Percentiles rank a stretch among this genome's conserved stretches.
These are phyloP conservation scores for Caenorhabditis sp. DNA, from an alignment of 2,888 invertebrate genomes.

Conservation along the genomic window DNA sequence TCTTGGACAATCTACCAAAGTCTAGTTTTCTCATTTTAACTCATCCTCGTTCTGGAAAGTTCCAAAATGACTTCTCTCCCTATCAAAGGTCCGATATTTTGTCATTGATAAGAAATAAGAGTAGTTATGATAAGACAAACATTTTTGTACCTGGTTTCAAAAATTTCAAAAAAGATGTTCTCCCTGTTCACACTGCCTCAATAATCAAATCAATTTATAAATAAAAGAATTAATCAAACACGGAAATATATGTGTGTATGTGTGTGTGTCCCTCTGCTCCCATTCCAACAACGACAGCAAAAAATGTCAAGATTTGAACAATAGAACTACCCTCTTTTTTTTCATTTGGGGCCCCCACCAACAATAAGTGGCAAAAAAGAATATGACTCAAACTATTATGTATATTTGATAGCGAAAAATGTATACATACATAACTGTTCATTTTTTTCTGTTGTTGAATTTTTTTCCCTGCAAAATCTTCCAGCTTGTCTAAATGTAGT, in stretches of 20 bases:
- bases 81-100: too few relatives aligned
- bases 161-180: too few relatives aligned
- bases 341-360: background rate
- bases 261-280: background rate
- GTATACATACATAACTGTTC: background rate
- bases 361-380: background rate
- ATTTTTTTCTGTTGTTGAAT: background rate
- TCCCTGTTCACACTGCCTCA: too few relatives aligned
- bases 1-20: too few relatives aligned
- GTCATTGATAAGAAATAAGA: too few relatives aligned
- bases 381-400: background rate
- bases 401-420: background rate
- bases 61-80: too few relatives aligned
- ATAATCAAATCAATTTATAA: background rate
- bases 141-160: too few relatives aligned
- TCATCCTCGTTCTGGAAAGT: too few relatives aligned
- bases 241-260: background rate
- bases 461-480: background rate
- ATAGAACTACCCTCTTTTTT: background rate
- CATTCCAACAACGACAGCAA: background rate
- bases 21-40: too few relatives aligned
- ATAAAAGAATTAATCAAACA: background rate
- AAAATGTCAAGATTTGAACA: background rate
- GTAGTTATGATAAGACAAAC: too few relatives aligned
- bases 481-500: background rate